Base-by-base conservation (phyloP, 1,140 invertebrate genomes). In the Heliconius hewitsoni region DNA sequence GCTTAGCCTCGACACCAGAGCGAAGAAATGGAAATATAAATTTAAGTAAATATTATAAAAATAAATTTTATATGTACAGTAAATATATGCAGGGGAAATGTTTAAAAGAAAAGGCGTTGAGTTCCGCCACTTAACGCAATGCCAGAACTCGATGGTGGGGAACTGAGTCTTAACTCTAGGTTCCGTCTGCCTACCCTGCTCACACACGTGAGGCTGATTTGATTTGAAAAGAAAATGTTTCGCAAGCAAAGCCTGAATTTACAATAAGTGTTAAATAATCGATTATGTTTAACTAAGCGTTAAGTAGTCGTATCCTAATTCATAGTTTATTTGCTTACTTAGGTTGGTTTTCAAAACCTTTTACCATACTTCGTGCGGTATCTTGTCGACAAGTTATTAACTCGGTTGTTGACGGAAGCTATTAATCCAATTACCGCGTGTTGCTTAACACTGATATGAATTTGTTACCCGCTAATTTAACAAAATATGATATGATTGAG, bases 381-480 rank as follows among this genome's bases (percentile, higher is more conserved):
- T 42, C 37, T 72, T 42, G 71, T 73, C 30, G 76, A 73, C 70
- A 66, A 34, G 52, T 39, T 66, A 57, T 66, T 79, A 79, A 66
- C 66, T 57, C 39, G 55, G 72, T 34, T 73, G 55, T 78, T 78
- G 76, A 78, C 76, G 80, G 80, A 81, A 81, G 74, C 57, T 81
- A 81, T 81, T 81, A 81, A 76, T 76, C 57, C 77, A 78, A 81
- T 81, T 78, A 78, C 76, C 23, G 74, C 73, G 46, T 72, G 74
- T 78, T 81, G 74, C 80, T 78, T 76, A 78, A 81, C 77, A 66
- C 55, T 71, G 72, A 74, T 81, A 81, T 78, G 60, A 66, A 66
- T 16, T 66, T 66, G 60, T 66, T 66, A 66, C 60, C 60, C 16
- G 23, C 16, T 27, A 30, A 66, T 30, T 27, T 13, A 4, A 66